These are phyloP conservation scores for Leptura quadrifasciata DNA, from an alignment of 2,888 invertebrate genomes.

Conservation along the genomic window DNA sequence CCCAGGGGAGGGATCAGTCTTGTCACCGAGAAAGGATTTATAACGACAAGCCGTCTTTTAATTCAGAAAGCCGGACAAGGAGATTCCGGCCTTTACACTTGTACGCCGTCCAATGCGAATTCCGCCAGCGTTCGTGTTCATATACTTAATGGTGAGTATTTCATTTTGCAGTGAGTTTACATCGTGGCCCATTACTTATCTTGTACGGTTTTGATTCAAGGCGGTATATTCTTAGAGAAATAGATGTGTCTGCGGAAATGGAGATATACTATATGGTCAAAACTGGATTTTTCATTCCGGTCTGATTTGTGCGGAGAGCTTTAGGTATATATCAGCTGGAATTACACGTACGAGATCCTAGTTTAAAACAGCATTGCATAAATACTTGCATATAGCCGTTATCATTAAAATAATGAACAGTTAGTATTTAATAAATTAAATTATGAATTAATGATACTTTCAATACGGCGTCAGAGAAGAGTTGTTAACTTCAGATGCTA, in stretches of 20 bases:
- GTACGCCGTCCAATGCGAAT: conserved; percentile 89
- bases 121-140: conserved; percentile 87
- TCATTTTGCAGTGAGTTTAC: conserved; percentile 10
- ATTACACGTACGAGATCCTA: not conserved
- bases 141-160: conserved; percentile 87
- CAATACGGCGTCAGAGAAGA: too few species aligned
- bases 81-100: conserved; percentile 90
- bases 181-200: conserved; percentile 20
- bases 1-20: conserved; percentile 91
- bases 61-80: conserved; percentile 87
- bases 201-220: conserved; percentile 13
- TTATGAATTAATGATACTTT: too few species aligned
- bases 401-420: too few species aligned
- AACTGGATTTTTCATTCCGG: not conserved
- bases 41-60: conserved; percentile 88
- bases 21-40: conserved; percentile 89
- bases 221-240: not conserved
- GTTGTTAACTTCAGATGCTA: too few species aligned
- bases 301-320: not conserved
- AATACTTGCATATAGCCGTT: too few species aligned
- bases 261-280: not conserved
- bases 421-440: too few species aligned
- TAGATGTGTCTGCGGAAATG: conserved; percentile 14
- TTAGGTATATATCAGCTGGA: not conserved
- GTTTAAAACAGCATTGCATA: not conserved